phyloP scores from a whole-genome alignment of 2,888 invertebrate genomes.

The Drosophila yooni region DNA sequence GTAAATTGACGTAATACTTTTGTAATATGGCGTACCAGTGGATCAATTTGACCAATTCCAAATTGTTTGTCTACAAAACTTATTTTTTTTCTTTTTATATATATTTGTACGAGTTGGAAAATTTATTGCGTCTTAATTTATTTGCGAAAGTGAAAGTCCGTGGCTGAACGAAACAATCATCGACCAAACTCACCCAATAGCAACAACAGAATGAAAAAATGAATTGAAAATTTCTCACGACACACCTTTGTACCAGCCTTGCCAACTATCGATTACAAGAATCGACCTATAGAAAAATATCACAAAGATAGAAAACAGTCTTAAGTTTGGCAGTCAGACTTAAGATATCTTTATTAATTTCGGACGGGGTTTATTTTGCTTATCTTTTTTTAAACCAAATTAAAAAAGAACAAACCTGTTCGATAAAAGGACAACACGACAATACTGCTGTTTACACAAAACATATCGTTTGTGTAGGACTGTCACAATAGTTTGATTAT shows the following conservation, averaged over 20 bases:
- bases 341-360: not conserved
- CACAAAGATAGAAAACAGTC: not conserved
- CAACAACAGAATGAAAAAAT: slow-evolving; percentile 49
- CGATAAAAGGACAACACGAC: not conserved
- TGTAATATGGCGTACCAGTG: slow-evolving; percentile 24
- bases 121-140: slow-evolving; percentile 61
- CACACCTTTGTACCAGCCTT: slow-evolving; percentile 1
- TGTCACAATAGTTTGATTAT: not conserved
- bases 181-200: slow-evolving; percentile 63
- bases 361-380: not conserved
- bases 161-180: slow-evolving; percentile 38
- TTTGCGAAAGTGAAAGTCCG: slow-evolving; percentile 55
- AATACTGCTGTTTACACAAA: not conserved
- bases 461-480: slow-evolving; percentile 15
- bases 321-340: not conserved
- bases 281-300: not conserved
- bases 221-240: slow-evolving; percentile 28
- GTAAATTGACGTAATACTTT: slow-evolving; percentile 26
- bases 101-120: slow-evolving; percentile 13
- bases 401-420: not conserved
- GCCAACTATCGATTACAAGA: not conserved
- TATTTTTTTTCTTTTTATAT: slow-evolving; percentile 15
- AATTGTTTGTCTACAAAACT: slow-evolving; percentile 26
- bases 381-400: not conserved
- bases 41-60: slow-evolving; percentile 27